Base-by-base conservation (phyloP, 1,140 invertebrate genomes). In the Acromyrmex echinatior region DNA sequence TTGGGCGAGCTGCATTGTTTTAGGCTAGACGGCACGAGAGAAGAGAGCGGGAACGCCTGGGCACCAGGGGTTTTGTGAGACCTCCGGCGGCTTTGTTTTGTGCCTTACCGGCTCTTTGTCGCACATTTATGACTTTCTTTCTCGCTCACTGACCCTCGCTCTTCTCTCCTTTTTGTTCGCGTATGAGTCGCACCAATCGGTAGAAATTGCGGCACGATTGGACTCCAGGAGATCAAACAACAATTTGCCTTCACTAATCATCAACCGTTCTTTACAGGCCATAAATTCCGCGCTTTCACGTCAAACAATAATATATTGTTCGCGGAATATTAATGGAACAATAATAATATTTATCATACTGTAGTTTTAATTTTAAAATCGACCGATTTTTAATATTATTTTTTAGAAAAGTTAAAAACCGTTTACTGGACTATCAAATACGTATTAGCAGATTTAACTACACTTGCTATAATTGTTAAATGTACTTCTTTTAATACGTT, bases 1-100 rank as follows among this genome's bases (percentile, higher is more conserved):
- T 94, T 92, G 88, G 90, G 89, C 92, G 89, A 91, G 87, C 88
- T 92, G 93, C 92, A 93, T 95, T 95, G 94, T 95, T 94, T 94
- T 84, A 28, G 39, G 77, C n/a, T 35, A 74, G 87, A 73, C 68
- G 56, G 35, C 31, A 68, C 25, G 74, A 71, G 51, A 35, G 71
- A 76, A 71, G 60, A 28, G 39, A 45, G n/a, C 4, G 45, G 53
- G 49, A 31, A 60, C 49, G 88, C 71, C 88, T 63, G 88, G 73
- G 68, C 71, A 56, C 58, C 63, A 21, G 21, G 25, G 35, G 62
- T 56, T 90, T 90, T 90, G 71, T 90, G 73, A 63, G 53, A 90
- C 58, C 74, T 76, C 66, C 68, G 60, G 28, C 45, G 56, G 79
- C 89, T 90, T 86, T 90, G 89, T 90, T 90, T 28, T 76, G 77